phyloP scores from a whole-genome alignment of 2,113 vertebrate genomes.

The Perca flavescens region DNA sequence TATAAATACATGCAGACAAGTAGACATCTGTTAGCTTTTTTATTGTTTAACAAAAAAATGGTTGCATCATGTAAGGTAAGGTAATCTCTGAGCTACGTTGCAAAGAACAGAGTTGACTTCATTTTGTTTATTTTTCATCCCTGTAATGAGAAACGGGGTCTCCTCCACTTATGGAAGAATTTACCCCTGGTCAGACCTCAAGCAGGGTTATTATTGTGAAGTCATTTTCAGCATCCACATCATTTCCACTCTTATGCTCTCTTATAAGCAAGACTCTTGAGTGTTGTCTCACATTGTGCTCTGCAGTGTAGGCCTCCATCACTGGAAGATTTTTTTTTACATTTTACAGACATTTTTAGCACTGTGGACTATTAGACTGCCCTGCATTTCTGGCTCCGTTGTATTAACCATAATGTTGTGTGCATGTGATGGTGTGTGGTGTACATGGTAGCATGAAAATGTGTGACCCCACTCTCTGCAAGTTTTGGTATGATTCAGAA shows the following conservation, averaged over 20 bases:
- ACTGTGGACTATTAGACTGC: not conserved
- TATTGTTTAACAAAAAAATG: conserved; percentile 1
- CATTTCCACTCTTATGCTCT: not conserved
- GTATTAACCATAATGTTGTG: too few species aligned
- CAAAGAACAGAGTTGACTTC: conserved; percentile 26
- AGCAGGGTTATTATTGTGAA: conserved; percentile 43
- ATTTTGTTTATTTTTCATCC: conserved; percentile 50
- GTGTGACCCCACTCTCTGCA: too few species aligned
- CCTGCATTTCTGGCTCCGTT: too few species aligned
- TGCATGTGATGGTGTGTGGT: too few species aligned
- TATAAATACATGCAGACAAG: not conserved
- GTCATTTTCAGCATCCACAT: conserved; percentile 34
- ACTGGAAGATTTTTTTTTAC: not conserved
- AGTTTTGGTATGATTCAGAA: too few species aligned
- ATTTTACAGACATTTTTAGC: too few species aligned
- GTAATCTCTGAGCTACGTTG: conserved; percentile 30
- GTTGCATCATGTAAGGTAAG: conserved; percentile 6
- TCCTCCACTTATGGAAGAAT: conserved; percentile 57
- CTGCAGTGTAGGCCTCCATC: not conserved
- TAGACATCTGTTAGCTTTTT: conserved; percentile 40
- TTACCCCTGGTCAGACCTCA: conserved; percentile 56
- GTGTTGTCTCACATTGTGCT: not conserved
- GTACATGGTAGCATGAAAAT: too few species aligned
- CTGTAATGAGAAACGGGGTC: conserved; percentile 58
- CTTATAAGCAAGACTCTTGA: conserved; percentile 3